These are phyloP conservation scores for Meriones unguiculatus DNA, from an alignment of 2,113 vertebrate species.

Conservation along the genomic window DNA sequence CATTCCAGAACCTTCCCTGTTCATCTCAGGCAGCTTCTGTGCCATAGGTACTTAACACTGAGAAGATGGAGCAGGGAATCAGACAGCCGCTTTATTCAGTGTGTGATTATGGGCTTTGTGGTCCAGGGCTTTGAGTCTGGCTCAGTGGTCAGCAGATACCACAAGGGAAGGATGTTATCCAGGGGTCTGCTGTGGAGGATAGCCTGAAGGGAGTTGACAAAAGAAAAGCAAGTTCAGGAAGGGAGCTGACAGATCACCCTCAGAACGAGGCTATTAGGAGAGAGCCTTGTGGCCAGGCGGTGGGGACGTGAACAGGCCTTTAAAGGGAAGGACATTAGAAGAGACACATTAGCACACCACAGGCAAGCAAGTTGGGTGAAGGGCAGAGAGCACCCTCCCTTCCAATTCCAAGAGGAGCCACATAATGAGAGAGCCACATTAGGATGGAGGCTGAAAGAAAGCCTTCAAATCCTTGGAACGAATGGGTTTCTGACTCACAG, in stretches of 20 bases:
- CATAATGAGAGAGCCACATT: not conserved
- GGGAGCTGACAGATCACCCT: not conserved
- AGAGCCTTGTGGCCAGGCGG: not conserved
- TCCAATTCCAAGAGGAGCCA: not conserved
- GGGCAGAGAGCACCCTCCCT: not conserved
- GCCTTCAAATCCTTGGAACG: not conserved
- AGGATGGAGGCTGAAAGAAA: not conserved
- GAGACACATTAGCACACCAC: not conserved
- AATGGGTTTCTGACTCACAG: not conserved
- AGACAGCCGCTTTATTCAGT: not conserved
- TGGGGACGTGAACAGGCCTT: not conserved
- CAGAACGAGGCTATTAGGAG: not conserved
- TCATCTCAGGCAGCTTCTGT: constrained; percentile 98
- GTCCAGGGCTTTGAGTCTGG: too few species aligned
- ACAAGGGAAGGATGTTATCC: not conserved
- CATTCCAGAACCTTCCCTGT: constrained; percentile 97
- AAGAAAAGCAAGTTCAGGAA: not conserved
- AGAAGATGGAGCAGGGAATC: not conserved
- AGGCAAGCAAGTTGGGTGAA: not conserved
- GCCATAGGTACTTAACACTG: constrained; percentile 87
- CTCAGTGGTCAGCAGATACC: not conserved
- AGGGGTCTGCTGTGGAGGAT: not conserved
- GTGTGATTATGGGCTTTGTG: not conserved
- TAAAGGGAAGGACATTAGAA: not conserved
- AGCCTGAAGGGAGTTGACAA: not conserved